These are phyloP conservation scores for Hipposideros larvatus DNA, from an alignment of 2,797 vertebrate genomes.

Conservation along the genomic window DNA sequence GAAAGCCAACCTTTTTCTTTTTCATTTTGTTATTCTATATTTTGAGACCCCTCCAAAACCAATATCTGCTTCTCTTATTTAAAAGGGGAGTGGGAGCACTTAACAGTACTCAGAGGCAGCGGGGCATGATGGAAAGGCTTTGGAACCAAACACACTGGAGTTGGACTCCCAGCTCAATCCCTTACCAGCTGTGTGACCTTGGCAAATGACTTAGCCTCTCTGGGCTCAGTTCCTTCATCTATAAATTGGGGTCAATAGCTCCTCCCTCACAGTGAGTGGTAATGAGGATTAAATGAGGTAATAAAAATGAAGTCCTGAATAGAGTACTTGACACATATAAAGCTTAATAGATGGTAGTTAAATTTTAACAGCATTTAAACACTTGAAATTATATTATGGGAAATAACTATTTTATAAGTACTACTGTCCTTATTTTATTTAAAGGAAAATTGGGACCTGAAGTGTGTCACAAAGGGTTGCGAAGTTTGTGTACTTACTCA, in stretches of 20 bases:
- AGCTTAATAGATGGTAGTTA: constrained; percentile 76
- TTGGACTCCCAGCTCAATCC: neutral
- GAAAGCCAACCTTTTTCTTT: neutral
- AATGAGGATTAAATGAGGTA: constrained; percentile 45
- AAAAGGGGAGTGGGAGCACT: neutral
- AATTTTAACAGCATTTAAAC: constrained; percentile 77
- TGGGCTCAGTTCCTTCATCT: constrained; percentile 5
- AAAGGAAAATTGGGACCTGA: neutral
- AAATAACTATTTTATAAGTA: constrained; percentile 62
- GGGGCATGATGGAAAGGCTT: neutral
- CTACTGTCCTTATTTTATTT: constrained; percentile 43
- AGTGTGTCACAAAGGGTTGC: constrained; percentile 26
- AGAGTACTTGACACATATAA: constrained; percentile 70
- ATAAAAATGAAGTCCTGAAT: constrained; percentile 75
- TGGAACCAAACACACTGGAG: neutral
- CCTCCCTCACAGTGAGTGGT: constrained; percentile 9
- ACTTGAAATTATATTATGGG: constrained; percentile 35
- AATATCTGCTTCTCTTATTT: constrained; percentile 23
- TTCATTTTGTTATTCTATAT: neutral
- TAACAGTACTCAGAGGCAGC: neutral
- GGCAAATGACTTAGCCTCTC: constrained; percentile 9
- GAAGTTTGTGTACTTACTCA: neutral
- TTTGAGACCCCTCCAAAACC: neutral
- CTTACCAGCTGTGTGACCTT: constrained; percentile 34
- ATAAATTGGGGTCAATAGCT: constrained; percentile 49